Evolutionary conservation across 2,888 invertebrate species (phyloP), one percentile per base, ranked within the genome.

Genomic region (Agriotes lineatus): DNA sequence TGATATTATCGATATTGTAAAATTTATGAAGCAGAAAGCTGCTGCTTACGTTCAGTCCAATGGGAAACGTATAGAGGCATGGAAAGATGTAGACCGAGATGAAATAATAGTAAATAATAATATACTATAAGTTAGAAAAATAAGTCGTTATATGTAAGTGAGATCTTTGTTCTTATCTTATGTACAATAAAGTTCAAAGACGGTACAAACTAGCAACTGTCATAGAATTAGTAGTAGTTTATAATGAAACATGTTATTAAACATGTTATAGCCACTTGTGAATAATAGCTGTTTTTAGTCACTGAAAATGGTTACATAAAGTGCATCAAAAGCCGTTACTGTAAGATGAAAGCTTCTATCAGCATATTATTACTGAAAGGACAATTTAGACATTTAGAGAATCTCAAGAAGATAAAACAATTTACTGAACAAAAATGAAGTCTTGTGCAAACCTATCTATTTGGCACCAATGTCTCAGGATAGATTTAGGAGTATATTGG

Each of bases 11-110:
- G 37, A 37, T 25, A 37, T 56, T 20, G 56, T 56, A 56, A 37
- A 56, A 56, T 56, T 14, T 56, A 56, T 19, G 18, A 56, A 56
- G 37, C 56, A 56, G 56, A 56, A 56, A 16, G 56, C 37, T 39
- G 18, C 56, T 35, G 35, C 37, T 37, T 56, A 35, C 56, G 30
- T 54, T 54, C 33, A 54, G 16, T 54, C 33, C 19, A 54, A 54
- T 18, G 33, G 54, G n/a, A 7, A 37, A 37, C 10, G 37, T 37
- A 37, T 3, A 37, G 37, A 37, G n/a, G 37, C n/a, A 37, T 37
- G 37, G 30, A 30, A 9, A 22, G 33, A 30, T 30, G 30, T 30
- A 30, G 30, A 30, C 30, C 30, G 9, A 30, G 30, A 30, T 9
- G 30, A 30, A 30, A 30, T 30, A 30, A n/a, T n/a, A n/a, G n/a